Percentiles rank a stretch among this genome's conserved stretches.
Evolutionary conservation across 2,113 vertebrate genomes (phyloP).

Genomic region (Cyprichromis sp.): DNA sequence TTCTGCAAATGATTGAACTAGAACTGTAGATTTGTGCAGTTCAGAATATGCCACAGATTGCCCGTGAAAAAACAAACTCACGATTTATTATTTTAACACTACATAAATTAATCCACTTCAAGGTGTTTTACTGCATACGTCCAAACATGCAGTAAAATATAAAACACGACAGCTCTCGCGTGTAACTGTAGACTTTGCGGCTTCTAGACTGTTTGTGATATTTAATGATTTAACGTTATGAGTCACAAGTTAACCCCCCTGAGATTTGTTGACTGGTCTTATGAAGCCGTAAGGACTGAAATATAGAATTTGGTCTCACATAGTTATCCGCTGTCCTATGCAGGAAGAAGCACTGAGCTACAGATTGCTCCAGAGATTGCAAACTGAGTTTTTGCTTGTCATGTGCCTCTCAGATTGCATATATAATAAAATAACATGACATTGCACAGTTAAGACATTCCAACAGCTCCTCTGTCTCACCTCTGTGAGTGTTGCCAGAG

Average conservation of each 20-base stretch:
- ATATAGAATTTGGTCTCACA: neutral
- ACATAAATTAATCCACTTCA: neutral
- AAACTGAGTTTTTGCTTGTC: fast-evolving
- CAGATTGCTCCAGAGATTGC: neutral
- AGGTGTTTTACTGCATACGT: neutral
- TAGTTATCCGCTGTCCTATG: fast-evolving
- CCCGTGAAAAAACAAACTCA: fast-evolving
- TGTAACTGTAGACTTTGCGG: neutral
- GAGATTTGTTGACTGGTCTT: neutral
- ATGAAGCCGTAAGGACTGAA: neutral
- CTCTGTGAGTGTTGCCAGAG: neutral
- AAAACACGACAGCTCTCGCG: neutral
- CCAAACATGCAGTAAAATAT: neutral
- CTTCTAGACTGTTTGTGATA: neutral
- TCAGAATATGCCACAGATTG: neutral
- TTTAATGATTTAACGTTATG: neutral
- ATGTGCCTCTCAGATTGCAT: neutral
- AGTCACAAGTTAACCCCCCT: neutral
- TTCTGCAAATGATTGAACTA: neutral
- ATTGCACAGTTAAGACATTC: neutral
- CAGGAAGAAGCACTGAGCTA: neutral
- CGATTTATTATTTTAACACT: neutral
- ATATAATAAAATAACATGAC: neutral
- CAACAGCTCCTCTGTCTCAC: neutral
- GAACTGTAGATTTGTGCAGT: neutral